A percentile compares a stretch with the other conserved stretches of the same genome.
phyloP scores from a whole-genome alignment of 1,140 invertebrate genomes.

The Drepana arcuata region DNA sequence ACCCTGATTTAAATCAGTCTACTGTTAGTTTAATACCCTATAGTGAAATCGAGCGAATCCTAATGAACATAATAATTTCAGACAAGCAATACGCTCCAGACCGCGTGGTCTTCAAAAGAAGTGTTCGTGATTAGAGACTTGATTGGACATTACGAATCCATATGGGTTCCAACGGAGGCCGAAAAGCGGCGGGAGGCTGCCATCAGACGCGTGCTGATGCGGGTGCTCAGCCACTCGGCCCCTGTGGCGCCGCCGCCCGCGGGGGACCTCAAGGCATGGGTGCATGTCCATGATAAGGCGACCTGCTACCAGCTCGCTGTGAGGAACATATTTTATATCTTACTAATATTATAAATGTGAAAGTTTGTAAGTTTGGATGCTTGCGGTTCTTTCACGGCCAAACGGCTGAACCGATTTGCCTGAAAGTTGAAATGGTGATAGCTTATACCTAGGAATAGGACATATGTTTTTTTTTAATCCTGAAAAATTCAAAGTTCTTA shows the following conservation, averaged over 20 bases:
- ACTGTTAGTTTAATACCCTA: too few relatives aligned
- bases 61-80: slow-evolving; percentile 21
- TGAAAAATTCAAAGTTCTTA: too few relatives aligned
- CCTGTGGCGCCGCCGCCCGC: slow-evolving; percentile 76
- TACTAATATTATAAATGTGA: too few relatives aligned
- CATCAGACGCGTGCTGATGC: slow-evolving; percentile 79
- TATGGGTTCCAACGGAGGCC: slow-evolving; percentile 68
- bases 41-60: too few relatives aligned
- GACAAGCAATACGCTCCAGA: slow-evolving; percentile 44
- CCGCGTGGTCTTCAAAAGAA: slow-evolving; percentile 77
- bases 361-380: too few relatives aligned
- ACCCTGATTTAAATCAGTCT: too few relatives aligned
- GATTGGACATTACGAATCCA: slow-evolving; percentile 72
- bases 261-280: slow-evolving; percentile 87
- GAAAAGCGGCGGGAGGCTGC: slow-evolving; percentile 77
- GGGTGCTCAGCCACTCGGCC: slow-evolving; percentile 74
- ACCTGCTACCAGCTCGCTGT: slow-evolving; percentile 76
- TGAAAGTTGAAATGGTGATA: too few relatives aligned
- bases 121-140: slow-evolving; percentile 80
- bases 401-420: too few relatives aligned
- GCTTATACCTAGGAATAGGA: too few relatives aligned
- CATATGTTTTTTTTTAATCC: too few relatives aligned
- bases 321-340: too few relatives aligned
- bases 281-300: slow-evolving; percentile 75
- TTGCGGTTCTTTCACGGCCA: too few relatives aligned